A percentile compares a stretch with the other conserved stretches of the same genome.
Evolutionary conservation across 2,888 invertebrate genomes (phyloP).

Genomic region (Tachina lurida): DNA sequence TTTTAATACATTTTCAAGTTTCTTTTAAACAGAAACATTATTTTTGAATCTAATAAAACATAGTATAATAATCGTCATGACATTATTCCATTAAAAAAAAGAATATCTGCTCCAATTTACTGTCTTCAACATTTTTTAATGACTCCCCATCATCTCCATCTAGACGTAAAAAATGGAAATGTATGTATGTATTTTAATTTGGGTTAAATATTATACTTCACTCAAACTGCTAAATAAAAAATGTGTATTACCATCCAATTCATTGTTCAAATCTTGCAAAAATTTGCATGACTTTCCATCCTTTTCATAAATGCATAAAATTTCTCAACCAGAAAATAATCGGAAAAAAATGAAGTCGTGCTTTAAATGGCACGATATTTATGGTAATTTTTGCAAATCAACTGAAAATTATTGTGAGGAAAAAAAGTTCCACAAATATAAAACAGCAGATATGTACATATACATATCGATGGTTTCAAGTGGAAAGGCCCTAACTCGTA

Average conservation of each 20-base stretch:
- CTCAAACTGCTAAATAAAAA: constrained; percentile 29
- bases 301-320: constrained; percentile 40
- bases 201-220: constrained; percentile 32
- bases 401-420: constrained; percentile 18
- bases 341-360: constrained; percentile 59
- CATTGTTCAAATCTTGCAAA: constrained; percentile 53
- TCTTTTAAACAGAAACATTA: background rate
- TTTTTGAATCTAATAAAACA: background rate
- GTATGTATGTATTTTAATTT: constrained; percentile 24
- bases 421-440: background rate
- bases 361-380: constrained; percentile 64
- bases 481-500: too few species aligned
- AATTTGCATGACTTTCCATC: constrained; percentile 62
- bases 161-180: background rate
- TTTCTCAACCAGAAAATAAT: constrained; percentile 50
- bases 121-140: background rate
- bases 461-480: too few species aligned
- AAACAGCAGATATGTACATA: background rate
- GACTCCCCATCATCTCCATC: constrained; percentile 6
- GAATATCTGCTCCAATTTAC: background rate
- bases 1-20: too few species aligned
- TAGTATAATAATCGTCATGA: background rate
- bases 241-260: background rate
- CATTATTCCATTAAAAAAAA: background rate
- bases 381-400: constrained; percentile 64